Conservation (phyloP, 2,797 vertebrate species). For the Spea hammondii region DNA sequence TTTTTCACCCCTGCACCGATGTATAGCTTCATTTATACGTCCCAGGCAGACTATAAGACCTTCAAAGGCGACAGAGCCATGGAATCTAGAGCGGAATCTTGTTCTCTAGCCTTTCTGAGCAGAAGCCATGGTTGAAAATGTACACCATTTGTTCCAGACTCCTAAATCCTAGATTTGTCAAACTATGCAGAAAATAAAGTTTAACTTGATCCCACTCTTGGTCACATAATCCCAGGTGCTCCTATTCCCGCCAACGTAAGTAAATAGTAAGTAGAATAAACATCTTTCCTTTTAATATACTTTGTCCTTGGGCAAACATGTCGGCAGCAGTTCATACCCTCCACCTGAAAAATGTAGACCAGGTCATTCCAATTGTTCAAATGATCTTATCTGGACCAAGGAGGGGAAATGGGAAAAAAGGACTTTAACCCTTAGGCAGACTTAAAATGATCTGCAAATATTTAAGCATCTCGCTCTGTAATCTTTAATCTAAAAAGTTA, state of each 20-base stretch:
- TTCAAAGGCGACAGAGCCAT: no score
- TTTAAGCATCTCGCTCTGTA: constrained; percentile 16
- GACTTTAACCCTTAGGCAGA: constrained; percentile 27
- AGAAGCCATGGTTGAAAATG: neutral
- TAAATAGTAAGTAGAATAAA: constrained; percentile 2
- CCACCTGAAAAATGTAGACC: neutral
- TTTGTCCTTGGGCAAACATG: constrained; percentile 8
- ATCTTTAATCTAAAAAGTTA: no score
- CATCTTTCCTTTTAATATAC: constrained; percentile 2
- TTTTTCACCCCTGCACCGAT: no score
- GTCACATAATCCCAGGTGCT: constrained; percentile 7
- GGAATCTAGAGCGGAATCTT: no score
- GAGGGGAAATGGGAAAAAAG: neutral
- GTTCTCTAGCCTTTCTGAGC: no score
- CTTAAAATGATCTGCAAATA: constrained; percentile 39
- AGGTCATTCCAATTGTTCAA: neutral
- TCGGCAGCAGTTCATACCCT: constrained; percentile 14
- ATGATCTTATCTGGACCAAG: constrained; percentile 7
- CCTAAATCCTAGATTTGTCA: constrained; percentile 18
- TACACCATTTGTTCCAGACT: neutral
- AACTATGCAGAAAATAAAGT: constrained; percentile 24
- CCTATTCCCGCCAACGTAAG: constrained; percentile 9
- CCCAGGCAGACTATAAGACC: no score
- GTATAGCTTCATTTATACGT: no score
- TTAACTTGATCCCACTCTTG: neutral